Evolutionary conservation across 2,888 invertebrate species (phyloP).

Genomic region (Yponomeuta cagnagella): DNA sequence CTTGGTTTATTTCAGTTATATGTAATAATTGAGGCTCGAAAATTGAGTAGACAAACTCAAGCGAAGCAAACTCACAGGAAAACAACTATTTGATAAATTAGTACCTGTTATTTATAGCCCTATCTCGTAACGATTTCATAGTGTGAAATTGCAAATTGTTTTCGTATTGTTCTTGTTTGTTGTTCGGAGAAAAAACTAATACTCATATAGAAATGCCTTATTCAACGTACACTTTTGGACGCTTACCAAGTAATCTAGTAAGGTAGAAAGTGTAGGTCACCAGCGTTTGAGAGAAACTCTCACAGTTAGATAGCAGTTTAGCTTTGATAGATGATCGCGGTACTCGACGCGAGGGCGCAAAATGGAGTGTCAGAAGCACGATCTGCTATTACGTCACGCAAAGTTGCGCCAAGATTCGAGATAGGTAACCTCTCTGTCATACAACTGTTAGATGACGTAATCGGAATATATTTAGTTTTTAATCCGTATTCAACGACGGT

Average conservation of each 20-base stretch:
- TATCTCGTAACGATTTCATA: slow-evolving; percentile 1
- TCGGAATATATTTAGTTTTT: too few relatives aligned
- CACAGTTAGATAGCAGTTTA: background rate
- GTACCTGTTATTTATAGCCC: background rate
- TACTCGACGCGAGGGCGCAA: background rate
- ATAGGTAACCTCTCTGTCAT: too few relatives aligned
- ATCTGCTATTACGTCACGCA: background rate
- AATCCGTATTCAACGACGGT: too few relatives aligned
- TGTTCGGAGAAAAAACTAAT: background rate
- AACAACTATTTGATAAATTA: background rate
- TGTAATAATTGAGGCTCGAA: too few relatives aligned
- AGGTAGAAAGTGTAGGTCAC: background rate
- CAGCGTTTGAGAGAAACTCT: background rate
- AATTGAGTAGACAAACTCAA: too few relatives aligned
- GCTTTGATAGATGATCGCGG: background rate
- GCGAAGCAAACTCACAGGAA: too few relatives aligned
- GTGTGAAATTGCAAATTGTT: background rate
- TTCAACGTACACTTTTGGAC: background rate
- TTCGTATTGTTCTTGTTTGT: background rate
- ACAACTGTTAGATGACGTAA: too few relatives aligned
- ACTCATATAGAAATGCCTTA: background rate
- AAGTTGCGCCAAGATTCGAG: too few relatives aligned
- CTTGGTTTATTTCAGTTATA: too few relatives aligned
- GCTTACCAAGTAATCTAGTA: background rate
- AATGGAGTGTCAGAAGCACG: background rate